Evolutionary conservation across 2,888 invertebrate genomes (phyloP), one percentile per base, ranked within the genome.

Genomic region (Gasteruption jaculator): DNA sequence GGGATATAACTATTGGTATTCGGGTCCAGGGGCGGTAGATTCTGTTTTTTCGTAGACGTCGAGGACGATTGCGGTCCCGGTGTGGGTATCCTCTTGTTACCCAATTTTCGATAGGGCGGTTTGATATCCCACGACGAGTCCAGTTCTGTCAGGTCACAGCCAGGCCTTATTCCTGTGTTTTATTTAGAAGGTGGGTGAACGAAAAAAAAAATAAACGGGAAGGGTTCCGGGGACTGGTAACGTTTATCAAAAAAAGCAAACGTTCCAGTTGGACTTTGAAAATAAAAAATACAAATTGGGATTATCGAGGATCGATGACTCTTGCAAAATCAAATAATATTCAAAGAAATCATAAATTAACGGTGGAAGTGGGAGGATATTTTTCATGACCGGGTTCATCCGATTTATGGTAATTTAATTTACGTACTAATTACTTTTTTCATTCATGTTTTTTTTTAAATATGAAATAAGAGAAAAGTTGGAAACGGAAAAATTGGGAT

Each of bases 71-170:
- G 63, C 4, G 63, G 54, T 45, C 57, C 24, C 20, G 67, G 62
- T 19, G 65, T 63, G 34, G 62, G 52, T 32, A 68, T 60, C 44
- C 71, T 54, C 49, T 72, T 73, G 25, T 42, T 61, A 20, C 62
- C 61, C 4, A 61, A 52, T 36, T 72, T 69, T 25, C 71, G 60
- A 53, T 58, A 57, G 4, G 65, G 57, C 48, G 73, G 72, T 49
- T 74, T 73, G 49, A 71, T 59, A 54, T 75, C 74, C 77, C 78
- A 79, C 62, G 77, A 76, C 59, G 76, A 81, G 65, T 87, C 86
- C 51, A 86, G 75, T 68, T 86, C 86, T 43, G 87, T 86, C 58
- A 90, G 74, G 73, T 91, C 90, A 61, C 89, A 89, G 49, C 91
- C 88, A 24, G 91, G 91, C 43, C 88, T 77, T 61, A 91, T 89